A percentile compares a stretch with the other conserved stretches of the same genome.
Conservation (phyloP, 2,888 invertebrate species). For the Cosmopolites sordidus region DNA sequence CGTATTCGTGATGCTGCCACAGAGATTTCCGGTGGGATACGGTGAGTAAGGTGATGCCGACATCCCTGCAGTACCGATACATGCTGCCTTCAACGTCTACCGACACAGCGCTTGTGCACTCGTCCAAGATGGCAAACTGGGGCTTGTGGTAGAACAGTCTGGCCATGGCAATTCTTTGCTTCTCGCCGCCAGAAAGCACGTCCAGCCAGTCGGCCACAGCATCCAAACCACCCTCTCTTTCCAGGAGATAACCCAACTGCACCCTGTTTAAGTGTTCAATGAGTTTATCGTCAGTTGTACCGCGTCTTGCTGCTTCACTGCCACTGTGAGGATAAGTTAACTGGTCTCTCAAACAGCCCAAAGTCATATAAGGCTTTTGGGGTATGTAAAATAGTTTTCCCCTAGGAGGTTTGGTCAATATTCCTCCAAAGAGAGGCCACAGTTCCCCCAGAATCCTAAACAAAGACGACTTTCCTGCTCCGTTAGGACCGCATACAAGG, state of each 20-base stretch:
- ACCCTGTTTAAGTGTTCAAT: slow-evolving; percentile 73
- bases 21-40: slow-evolving; percentile 95
- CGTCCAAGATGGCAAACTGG: slow-evolving; percentile 97
- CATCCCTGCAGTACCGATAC: slow-evolving; percentile 89
- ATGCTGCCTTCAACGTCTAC: slow-evolving; percentile 97
- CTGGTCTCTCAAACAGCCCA: slow-evolving; percentile 86
- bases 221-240: slow-evolving; percentile 85
- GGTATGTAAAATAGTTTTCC: slow-evolving; percentile 97
- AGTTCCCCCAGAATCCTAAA: slow-evolving; percentile 95
- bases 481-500: slow-evolving; percentile 97
- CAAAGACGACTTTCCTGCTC: slow-evolving; percentile 95
- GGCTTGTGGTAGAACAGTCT: slow-evolving; percentile 95
- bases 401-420: slow-evolving; percentile 89
- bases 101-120: slow-evolving; percentile 97
- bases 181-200: slow-evolving; percentile 96
- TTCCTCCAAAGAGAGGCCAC: slow-evolving; percentile 93
- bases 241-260: slow-evolving; percentile 77
- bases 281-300: slow-evolving; percentile 75
- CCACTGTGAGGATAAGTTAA: slow-evolving; percentile 92
- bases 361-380: slow-evolving; percentile 95
- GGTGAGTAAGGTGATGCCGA: slow-evolving; percentile 89
- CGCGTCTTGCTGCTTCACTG: slow-evolving; percentile 75
- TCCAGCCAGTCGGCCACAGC: slow-evolving; percentile 98
- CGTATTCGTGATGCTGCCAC: slow-evolving; percentile 97
- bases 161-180: slow-evolving; percentile 98